These are phyloP conservation scores for Penaeus indicus DNA, from an alignment of 1,140 invertebrate genomes.

Conservation along the genomic window DNA sequence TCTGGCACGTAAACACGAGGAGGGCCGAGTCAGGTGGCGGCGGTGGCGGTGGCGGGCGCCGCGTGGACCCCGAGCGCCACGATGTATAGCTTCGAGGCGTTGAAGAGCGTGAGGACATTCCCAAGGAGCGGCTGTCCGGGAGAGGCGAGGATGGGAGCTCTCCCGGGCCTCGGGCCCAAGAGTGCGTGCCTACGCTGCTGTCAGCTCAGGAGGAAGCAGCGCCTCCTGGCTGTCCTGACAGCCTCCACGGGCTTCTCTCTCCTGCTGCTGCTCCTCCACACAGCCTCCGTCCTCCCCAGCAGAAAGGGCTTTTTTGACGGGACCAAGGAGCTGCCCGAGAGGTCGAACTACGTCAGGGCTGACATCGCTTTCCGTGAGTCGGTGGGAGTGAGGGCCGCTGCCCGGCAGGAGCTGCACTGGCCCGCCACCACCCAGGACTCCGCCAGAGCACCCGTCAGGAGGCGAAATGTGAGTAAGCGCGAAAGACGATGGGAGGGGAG, in stretches of 20 bases:
- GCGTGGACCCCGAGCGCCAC: not conserved
- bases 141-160: not conserved
- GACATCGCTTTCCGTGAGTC: not conserved
- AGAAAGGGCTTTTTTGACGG: not conserved
- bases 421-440: too few species aligned
- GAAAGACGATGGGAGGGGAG: too few species aligned
- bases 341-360: not conserved
- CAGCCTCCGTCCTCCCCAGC: not conserved
- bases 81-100: slow-evolving; percentile 23
- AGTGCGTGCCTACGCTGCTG: slow-evolving; percentile 15
- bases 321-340: slow-evolving; percentile 7
- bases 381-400: not conserved
- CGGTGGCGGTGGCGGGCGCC: not conserved
- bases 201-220: slow-evolving; percentile 29
- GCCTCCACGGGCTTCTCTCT: not conserved
- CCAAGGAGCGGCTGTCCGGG: not conserved
- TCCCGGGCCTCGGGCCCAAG: not conserved
- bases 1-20: not conserved
- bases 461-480: too few species aligned
- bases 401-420: not conserved
- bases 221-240: not conserved
- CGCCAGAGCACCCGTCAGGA: too few species aligned
- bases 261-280: not conserved
- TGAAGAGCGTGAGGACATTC: slow-evolving; percentile 3
- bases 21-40: not conserved